Evolutionary conservation across 64 coral and sea anemone genomes (phyloP).

Genomic region (Montipora efflorescens): DNA sequence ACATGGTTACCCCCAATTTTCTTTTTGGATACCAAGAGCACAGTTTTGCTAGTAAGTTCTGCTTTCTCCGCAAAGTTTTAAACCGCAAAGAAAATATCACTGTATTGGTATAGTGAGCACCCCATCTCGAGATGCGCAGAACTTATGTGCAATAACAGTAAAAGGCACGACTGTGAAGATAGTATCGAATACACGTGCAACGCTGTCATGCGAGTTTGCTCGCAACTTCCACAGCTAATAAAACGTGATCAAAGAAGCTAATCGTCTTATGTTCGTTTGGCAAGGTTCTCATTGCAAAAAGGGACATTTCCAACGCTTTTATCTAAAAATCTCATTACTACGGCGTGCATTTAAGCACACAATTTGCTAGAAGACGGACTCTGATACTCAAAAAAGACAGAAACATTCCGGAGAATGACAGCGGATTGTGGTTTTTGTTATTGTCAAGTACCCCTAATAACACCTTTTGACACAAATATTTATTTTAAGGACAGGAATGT

Average conservation of each 20-base stretch:
- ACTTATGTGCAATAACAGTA: not conserved
- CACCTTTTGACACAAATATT: constrained; percentile 22
- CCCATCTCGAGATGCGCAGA: too few species aligned
- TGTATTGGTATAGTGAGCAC: too few species aligned
- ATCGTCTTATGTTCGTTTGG: too few species aligned
- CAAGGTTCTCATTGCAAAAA: not conserved
- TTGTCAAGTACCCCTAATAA: constrained; percentile 24
- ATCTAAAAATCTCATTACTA: not conserved
- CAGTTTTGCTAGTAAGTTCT: too few species aligned
- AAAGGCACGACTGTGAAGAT: not conserved
- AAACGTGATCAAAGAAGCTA: not conserved
- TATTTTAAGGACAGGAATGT: constrained; percentile 26
- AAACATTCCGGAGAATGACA: not conserved
- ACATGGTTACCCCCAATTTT: too few species aligned
- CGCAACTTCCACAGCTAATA: not conserved
- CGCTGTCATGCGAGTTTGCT: not conserved
- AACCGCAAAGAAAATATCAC: too few species aligned
- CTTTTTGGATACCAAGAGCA: too few species aligned
- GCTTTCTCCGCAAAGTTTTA: too few species aligned
- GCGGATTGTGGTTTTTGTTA: constrained; percentile 3
- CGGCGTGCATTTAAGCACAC: not conserved
- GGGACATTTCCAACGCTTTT: not conserved
- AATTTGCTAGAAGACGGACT: not conserved
- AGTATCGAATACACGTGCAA: not conserved
- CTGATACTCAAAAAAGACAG: not conserved